These are phyloP conservation scores for Scartelaos histophorus DNA, from an alignment of 2,113 vertebrate species.

Conservation along the genomic window DNA sequence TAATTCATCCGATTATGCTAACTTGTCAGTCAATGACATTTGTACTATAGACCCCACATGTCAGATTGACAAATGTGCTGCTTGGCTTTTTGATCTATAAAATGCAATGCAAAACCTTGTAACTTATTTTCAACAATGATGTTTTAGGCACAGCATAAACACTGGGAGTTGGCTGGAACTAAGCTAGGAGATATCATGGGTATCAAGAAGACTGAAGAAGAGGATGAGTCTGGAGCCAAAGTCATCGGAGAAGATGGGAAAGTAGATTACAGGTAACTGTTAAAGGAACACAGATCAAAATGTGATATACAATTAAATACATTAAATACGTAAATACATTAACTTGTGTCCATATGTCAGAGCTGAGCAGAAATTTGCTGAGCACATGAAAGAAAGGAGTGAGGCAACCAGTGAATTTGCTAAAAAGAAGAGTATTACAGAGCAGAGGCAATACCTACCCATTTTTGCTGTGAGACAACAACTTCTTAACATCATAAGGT, in stretches of 20 bases:
- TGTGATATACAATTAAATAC: constrained; percentile 4
- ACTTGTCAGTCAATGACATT: constrained; percentile 19
- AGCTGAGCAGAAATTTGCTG: constrained; percentile 96
- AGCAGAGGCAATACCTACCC: constrained; percentile 95
- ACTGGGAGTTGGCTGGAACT: constrained; percentile 98
- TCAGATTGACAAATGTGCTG: constrained; percentile 12
- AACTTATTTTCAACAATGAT: constrained; percentile 14
- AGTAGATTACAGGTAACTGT: constrained; percentile 91
- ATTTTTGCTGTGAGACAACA: constrained; percentile 97
- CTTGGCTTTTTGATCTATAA: neutral
- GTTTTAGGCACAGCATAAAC: constrained; percentile 94
- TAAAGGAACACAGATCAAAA: neutral
- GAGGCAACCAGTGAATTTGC: constrained; percentile 96
- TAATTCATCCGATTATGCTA: constrained; percentile 13
- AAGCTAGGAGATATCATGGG: constrained; percentile 99
- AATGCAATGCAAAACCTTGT: neutral
- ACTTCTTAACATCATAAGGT: constrained; percentile 96
- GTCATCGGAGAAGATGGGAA: constrained; percentile 87
- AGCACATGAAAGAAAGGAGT: constrained; percentile 95
- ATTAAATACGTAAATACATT: neutral
- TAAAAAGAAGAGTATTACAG: constrained; percentile 91
- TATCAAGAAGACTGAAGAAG: constrained; percentile 90
- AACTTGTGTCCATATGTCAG: constrained; percentile 63
- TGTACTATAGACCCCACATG: constrained; percentile 3
- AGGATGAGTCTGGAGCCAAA: constrained; percentile 73